Evolutionary conservation across 2,888 invertebrate genomes (phyloP).

Genomic region (Galeopsomyia nigrocyanea): DNA sequence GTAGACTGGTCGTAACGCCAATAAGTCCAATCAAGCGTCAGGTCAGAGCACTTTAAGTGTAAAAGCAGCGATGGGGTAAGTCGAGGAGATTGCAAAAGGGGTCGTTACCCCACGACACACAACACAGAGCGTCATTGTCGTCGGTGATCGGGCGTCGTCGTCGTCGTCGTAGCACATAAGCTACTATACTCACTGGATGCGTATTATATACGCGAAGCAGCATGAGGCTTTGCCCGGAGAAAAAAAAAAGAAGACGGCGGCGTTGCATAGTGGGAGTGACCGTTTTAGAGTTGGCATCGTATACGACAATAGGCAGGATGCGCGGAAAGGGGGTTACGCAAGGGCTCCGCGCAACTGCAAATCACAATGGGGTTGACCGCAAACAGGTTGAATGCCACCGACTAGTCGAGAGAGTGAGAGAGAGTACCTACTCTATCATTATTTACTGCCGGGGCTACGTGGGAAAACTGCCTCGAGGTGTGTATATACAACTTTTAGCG

Average conservation of each 20-base stretch:
- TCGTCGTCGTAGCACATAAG: too few relatives aligned
- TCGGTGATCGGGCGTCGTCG: too few relatives aligned
- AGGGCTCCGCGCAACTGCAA: conserved; percentile 62
- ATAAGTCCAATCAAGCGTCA: too few relatives aligned
- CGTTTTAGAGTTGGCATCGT: conserved; percentile 31
- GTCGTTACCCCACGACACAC: too few relatives aligned
- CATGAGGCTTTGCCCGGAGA: too few relatives aligned
- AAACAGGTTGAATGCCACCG: conserved; percentile 55
- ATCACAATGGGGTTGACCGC: conserved; percentile 66
- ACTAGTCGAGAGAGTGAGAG: conserved; percentile 60
- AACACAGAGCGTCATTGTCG: too few relatives aligned
- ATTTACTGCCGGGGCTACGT: conserved; percentile 42
- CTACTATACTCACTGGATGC: too few relatives aligned
- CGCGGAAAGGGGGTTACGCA: conserved; percentile 49
- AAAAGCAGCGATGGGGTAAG: too few relatives aligned
- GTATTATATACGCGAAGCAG: too few relatives aligned
- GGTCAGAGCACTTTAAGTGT: too few relatives aligned
- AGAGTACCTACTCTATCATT: conserved; percentile 58
- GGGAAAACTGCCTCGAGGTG: conserved; percentile 41
- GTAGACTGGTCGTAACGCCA: too few relatives aligned
- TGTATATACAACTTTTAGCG: neutral
- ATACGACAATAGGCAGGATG: conserved; percentile 67
- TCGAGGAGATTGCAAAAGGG: too few relatives aligned
- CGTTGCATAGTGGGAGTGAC: conserved; percentile 29
- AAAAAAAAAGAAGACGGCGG: conserved; percentile 10